Evolutionary conservation across 1,140 invertebrate species (phyloP), one percentile per base, ranked within the genome.

Genomic region (Neoseiulus cucumeris): DNA sequence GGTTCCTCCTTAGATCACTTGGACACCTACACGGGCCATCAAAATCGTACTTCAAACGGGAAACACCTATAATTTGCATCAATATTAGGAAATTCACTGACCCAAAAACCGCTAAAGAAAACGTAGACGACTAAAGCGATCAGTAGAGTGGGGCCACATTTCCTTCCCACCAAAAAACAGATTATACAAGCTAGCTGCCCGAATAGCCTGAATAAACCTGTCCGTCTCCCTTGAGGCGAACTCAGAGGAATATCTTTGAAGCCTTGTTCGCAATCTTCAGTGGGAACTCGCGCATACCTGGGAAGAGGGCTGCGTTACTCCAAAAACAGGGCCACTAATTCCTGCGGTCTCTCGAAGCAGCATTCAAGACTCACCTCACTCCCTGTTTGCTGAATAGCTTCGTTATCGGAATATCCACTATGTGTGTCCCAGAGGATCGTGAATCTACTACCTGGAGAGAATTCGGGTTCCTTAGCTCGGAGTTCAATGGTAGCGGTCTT

Each of bases 101-200:
- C 51, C 51, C 14, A 25, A 75, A 68, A 65, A 72, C 75, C 74
- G 65, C 25, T 66, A 68, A 30, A 71, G 51, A 29, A 59, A 22
- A 59, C 14, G 68, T 29, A 55, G 28, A 51, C 42, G 7, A 66
- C 12, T 51, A 59, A 30, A 47, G 39, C 51, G 29, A 44, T 42
- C n/a, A 45, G 59, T 44, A 18, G 64, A 9, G 30, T 28, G 20
- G 29, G 17, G 12, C 67, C 41, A 17, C 51, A 65, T 45, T 17
- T 65, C 14, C 18, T 14, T 17, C 41, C 42, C 44, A n/a, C 42
- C 30, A 20, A n/a, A 7, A 2, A 65, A 66, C 14, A 22, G 30
- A 1, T 42, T 22, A 45, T 51, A 7, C 33, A 42, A 39, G 18
- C 28, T 25, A 59, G 51, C 33, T 59, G 51, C 12, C 5, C 25